Percentiles rank a stretch among this genome's conserved stretches.
phyloP scores from a whole-genome alignment of 2,113 vertebrate species.

The Malurus elegans region DNA sequence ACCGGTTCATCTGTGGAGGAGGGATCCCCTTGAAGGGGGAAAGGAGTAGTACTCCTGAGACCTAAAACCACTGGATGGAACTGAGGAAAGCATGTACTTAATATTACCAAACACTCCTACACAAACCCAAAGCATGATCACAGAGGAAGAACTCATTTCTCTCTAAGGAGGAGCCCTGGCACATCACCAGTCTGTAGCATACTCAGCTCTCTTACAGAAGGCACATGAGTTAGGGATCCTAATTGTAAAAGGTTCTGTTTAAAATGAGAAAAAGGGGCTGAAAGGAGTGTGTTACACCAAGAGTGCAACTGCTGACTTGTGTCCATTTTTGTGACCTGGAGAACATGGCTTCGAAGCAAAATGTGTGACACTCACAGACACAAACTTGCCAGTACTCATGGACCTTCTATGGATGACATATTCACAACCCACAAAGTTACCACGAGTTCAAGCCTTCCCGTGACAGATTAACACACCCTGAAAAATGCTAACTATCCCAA shows the following conservation, averaged over 20 bases:
- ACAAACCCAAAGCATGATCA: background rate
- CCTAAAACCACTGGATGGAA: background rate
- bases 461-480: background rate
- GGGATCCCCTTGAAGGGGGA: conserved; percentile 23
- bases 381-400: background rate
- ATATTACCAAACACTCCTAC: conserved; percentile 21
- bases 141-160: background rate
- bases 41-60: conserved; percentile 4
- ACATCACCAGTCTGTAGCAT: background rate
- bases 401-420: background rate
- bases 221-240: background rate
- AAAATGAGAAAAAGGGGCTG: background rate
- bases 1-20: conserved; percentile 45
- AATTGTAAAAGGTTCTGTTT: background rate
- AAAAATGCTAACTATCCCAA: background rate
- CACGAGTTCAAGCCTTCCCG: background rate
- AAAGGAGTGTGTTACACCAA: background rate
- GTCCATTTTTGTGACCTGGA: background rate
- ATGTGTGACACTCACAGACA: background rate
- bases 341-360: background rate
- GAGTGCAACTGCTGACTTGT: background rate
- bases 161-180: background rate
- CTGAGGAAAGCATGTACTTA: background rate
- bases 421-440: background rate
- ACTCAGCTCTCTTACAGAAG: background rate